A percentile compares a stretch with the other conserved stretches of the same genome.
phyloP scores from a whole-genome alignment of 2,113 vertebrate species.

The Clarias gariepinus region DNA sequence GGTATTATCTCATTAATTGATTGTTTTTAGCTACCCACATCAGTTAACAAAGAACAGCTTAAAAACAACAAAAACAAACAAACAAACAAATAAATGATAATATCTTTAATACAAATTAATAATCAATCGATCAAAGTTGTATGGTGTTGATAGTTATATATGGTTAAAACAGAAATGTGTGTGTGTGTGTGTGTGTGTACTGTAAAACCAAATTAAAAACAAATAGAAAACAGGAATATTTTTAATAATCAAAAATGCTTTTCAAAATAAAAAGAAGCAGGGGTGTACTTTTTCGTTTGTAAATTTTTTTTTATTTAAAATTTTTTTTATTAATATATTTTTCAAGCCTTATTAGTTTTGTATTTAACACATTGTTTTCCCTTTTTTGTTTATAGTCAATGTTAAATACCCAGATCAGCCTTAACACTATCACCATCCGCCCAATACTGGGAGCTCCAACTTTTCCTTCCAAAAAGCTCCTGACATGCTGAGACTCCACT shows the following conservation, averaged over 20 bases:
- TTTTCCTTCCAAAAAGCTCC: too few species aligned
- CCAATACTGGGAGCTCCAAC: too few species aligned
- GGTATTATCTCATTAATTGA: neutral
- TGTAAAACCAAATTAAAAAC: too few species aligned
- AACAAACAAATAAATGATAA: neutral
- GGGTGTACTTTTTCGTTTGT: neutral
- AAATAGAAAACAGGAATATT: neutral
- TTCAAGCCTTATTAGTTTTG: neutral
- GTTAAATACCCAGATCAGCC: too few species aligned
- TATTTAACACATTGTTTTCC: neutral
- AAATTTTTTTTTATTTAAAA: neutral
- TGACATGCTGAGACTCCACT: too few species aligned
- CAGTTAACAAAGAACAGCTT: neutral
- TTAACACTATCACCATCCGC: too few species aligned
- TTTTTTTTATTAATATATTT: neutral
- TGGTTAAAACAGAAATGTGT: too few species aligned
- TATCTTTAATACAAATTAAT: neutral
- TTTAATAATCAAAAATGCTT: neutral
- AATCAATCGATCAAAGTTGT: too few species aligned
- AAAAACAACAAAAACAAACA: neutral
- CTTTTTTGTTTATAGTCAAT: neutral
- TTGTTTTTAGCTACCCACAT: neutral
- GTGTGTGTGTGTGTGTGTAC: too few species aligned
- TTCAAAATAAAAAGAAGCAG: neutral
- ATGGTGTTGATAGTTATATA: too few species aligned